Conservation (phyloP, 2,797 vertebrate species). For the Melanotaenia nigrans region DNA sequence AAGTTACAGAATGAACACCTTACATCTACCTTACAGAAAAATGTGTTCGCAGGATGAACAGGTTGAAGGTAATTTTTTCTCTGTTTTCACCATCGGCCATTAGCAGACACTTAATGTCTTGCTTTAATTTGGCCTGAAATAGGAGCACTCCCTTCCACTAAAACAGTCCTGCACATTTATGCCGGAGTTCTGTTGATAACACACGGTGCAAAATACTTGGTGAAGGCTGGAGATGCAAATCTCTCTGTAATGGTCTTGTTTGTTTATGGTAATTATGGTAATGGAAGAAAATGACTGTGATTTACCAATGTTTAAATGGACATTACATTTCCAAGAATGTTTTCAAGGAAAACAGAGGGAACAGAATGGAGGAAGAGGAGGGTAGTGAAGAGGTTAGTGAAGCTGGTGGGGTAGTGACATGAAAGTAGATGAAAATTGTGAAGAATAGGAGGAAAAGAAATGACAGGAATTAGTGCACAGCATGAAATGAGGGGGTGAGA, state of each 20-base stretch:
- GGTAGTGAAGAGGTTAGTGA: neutral
- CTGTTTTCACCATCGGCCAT: constrained; percentile 14
- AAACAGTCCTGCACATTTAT: constrained; percentile 21
- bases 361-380: neutral
- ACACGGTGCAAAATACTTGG: constrained; percentile 3
- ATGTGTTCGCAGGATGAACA: constrained; percentile 10
- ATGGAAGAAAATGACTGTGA: constrained; percentile 58
- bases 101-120: constrained; percentile 10
- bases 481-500: constrained; percentile 1
- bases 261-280: constrained; percentile 64
- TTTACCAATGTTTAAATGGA: constrained; percentile 54
- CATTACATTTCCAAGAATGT: constrained; percentile 34
- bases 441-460: neutral
- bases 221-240: constrained; percentile 46
- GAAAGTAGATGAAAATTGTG: neutral
- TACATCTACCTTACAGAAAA: constrained; percentile 9
- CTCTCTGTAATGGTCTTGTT: constrained; percentile 58
- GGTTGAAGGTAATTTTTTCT: constrained; percentile 17
- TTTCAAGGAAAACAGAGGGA: constrained; percentile 13
- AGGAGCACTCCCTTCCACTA: neutral
- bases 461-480: neutral
- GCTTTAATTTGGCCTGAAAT: constrained; percentile 23
- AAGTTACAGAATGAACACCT: neutral
- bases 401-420: neutral
- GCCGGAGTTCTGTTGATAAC: constrained; percentile 10